A percentile compares a stretch with the other conserved stretches of the same genome.
Evolutionary conservation across 92 coral and sea anemone genomes (phyloP).

Genomic region (Porites rus): DNA sequence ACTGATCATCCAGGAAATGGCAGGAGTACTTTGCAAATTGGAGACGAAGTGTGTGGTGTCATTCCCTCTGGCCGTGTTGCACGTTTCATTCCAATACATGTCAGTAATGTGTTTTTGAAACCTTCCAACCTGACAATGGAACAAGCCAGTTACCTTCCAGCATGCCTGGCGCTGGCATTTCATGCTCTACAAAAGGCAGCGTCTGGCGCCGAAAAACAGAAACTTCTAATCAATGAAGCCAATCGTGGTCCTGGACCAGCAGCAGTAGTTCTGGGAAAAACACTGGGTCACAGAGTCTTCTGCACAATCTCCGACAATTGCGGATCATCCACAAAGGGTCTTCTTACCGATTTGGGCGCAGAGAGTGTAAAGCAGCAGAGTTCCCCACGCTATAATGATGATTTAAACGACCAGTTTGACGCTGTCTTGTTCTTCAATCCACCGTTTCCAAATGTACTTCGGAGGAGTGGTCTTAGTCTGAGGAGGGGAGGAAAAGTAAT

Average conservation of each 20-base stretch:
- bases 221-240: slow-evolving; percentile 54
- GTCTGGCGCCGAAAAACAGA: background rate
- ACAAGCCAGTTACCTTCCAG: slow-evolving; percentile 61
- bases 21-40: slow-evolving; percentile 1
- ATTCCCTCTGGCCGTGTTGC: slow-evolving; percentile 52
- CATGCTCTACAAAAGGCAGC: slow-evolving; percentile 46
- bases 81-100: slow-evolving; percentile 14
- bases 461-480: slow-evolving; percentile 14
- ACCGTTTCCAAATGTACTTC: slow-evolving; percentile 29
- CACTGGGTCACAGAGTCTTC: slow-evolving; percentile 49
- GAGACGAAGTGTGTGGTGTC: slow-evolving; percentile 58
- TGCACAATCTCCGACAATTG: slow-evolving; percentile 53
- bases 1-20: background rate
- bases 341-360: slow-evolving; percentile 46
- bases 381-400: background rate
- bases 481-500: slow-evolving; percentile 45
- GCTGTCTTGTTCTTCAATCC: slow-evolving; percentile 40
- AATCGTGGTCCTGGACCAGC: slow-evolving; percentile 65
- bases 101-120: slow-evolving; percentile 28
- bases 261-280: slow-evolving; percentile 58
- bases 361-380: slow-evolving; percentile 26
- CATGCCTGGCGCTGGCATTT: slow-evolving; percentile 55
- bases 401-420: slow-evolving; percentile 1
- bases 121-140: slow-evolving; percentile 43
- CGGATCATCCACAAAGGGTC: background rate